phyloP scores from a whole-genome alignment of 2,797 vertebrate genomes.

The Holocentrus rufus region DNA sequence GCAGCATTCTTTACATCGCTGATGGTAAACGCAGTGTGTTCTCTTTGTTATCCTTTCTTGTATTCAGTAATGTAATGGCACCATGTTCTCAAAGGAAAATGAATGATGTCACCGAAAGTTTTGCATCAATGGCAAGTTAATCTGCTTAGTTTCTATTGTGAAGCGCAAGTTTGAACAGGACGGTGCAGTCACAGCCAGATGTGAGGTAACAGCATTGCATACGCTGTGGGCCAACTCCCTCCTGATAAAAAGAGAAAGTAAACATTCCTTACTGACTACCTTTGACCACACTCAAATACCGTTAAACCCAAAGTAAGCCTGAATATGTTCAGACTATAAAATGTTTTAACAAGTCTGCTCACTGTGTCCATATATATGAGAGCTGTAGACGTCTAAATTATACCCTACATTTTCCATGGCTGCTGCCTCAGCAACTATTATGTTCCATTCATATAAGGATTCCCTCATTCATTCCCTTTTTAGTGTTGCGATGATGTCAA shows the following conservation, averaged over 20 bases:
- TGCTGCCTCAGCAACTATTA: slow-evolving; percentile 16
- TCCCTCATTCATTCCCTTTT: slow-evolving; percentile 19
- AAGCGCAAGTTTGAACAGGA: not conserved
- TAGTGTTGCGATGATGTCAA: slow-evolving; percentile 7
- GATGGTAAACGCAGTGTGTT: not conserved
- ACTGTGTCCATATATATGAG: not conserved
- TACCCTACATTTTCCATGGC: not conserved
- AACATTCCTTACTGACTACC: slow-evolving; percentile 58
- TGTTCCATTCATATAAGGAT: too few species aligned
- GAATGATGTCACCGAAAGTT: not conserved
- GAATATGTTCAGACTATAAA: not conserved
- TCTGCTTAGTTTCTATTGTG: fast-evolving
- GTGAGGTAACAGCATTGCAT: slow-evolving; percentile 1
- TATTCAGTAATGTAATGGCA: too few species aligned
- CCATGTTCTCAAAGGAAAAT: not conserved
- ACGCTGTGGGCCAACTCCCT: slow-evolving; percentile 48
- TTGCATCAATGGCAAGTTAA: not conserved
- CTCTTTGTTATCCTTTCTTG: not conserved
- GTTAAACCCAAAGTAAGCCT: not conserved
- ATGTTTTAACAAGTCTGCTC: slow-evolving; percentile 33
- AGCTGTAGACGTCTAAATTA: not conserved
- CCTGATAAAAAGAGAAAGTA: slow-evolving; percentile 47
- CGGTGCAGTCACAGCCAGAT: not conserved
- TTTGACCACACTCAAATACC: slow-evolving; percentile 33
- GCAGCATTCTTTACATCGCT: not conserved